phyloP scores from a whole-genome alignment of 2,888 invertebrate species.

The Serripes groenlandicus region DNA sequence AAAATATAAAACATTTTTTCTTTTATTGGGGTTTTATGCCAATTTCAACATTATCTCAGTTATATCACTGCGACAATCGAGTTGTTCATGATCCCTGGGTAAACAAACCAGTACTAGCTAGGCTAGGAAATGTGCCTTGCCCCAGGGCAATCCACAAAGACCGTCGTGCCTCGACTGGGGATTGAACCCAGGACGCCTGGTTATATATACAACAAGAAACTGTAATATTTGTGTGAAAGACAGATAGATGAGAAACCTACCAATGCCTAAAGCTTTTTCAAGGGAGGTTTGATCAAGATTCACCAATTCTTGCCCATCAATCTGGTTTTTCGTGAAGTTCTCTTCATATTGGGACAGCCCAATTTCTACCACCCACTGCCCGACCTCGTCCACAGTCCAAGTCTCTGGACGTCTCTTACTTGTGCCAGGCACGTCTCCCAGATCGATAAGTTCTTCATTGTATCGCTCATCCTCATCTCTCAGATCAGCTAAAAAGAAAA shows the following conservation, averaged over 20 bases:
- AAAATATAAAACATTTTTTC: too few relatives aligned
- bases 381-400: constrained; percentile 89
- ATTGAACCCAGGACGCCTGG: too few relatives aligned
- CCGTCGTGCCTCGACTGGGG: too few relatives aligned
- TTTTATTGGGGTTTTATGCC: too few relatives aligned
- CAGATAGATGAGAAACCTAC: constrained; percentile 81
- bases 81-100: too few relatives aligned
- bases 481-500: constrained; percentile 36
- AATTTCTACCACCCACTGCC: constrained; percentile 89
- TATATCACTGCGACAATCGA: too few relatives aligned
- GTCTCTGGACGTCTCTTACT: constrained; percentile 61
- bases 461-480: constrained; percentile 46
- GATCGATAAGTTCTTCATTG: constrained; percentile 14
- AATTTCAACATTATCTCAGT: too few relatives aligned
- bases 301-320: constrained; percentile 89
- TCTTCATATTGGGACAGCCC: constrained; percentile 87
- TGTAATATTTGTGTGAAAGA: too few relatives aligned
- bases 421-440: not conserved
- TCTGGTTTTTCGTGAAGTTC: constrained; percentile 87
- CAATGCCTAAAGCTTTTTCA: constrained; percentile 83
- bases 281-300: constrained; percentile 87
- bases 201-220: too few relatives aligned
- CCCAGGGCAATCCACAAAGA: too few relatives aligned
- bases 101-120: too few relatives aligned
- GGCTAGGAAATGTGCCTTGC: too few relatives aligned